Base-by-base conservation (phyloP, 2,797 vertebrate species). In the Platyrinchus mystaceus region DNA sequence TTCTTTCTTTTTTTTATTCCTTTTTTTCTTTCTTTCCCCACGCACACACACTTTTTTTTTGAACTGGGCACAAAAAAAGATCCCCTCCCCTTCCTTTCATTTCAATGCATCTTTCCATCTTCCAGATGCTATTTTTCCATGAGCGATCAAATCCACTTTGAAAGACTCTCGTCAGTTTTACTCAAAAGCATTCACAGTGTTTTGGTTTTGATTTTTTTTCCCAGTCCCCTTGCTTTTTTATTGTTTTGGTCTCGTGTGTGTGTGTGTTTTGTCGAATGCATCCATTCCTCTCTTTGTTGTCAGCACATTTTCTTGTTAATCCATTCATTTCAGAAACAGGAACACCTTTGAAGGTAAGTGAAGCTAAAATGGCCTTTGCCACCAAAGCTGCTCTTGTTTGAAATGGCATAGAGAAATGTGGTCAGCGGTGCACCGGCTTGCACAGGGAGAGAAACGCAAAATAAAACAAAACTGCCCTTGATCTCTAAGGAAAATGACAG, bases 311-410 rank as follows among this genome's bases (percentile, higher is more conserved):
- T 62, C 96, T 44, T 94, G 79, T 96, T 97, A 94, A 97, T 96
- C 87, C 94, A 93, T 97, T 96, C 90, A 96, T 96, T 97, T 92
- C 93, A 97, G 95, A 97, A 95, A 90, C 91, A 87, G 94, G 80
- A 91, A 43, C 92, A 79, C 76, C 96, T 50, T 83, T 82, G 84
- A 97, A 98, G 98, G 98, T 98, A 98, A 98, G 98, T 98, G 94
- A 97, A 93, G 95, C 87, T 93, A 95, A 96, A 83, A 86, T 70
- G 92, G 82, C 93, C 80, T 97, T 95, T 95, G 76, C 82, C 89
- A 83, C 78, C 71, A 88, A 93, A 84, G 39, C 41, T 93, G 59
- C 58, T 95, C 53, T 94, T 67, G 11, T 83, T 92, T 92, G 53
- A 75, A 93, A 85, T 68, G 75, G 37, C 32, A 6, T 43, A 46